Conservation (phyloP, 1,140 invertebrate species). For the Achroia grisella region DNA sequence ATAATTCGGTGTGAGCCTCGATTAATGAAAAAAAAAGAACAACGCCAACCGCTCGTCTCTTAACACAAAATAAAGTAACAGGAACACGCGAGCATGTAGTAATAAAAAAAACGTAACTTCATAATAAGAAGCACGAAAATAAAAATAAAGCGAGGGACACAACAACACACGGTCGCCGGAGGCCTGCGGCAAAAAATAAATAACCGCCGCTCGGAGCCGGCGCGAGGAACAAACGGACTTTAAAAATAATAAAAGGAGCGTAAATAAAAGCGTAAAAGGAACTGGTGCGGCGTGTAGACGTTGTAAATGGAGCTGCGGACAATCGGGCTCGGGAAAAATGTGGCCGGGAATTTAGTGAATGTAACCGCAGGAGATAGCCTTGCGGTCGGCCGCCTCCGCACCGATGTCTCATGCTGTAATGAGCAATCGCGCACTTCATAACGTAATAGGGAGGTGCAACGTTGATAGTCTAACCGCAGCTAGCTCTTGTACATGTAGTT, state of each 20-base stretch:
- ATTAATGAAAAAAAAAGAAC: constrained; percentile 60
- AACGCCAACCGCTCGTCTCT: constrained; percentile 53
- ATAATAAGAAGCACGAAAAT: constrained; percentile 73
- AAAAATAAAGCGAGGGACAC: constrained; percentile 71
- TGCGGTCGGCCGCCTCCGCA: constrained; percentile 34
- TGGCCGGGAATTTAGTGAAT: constrained; percentile 66
- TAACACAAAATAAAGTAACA: constrained; percentile 69
- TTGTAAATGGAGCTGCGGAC: constrained; percentile 72
- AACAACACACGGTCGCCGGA: constrained; percentile 71
- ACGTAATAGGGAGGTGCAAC: constrained; percentile 31
- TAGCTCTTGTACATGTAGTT: background rate
- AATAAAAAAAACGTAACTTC: constrained; percentile 68
- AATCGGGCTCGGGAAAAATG: constrained; percentile 65
- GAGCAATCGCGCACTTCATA: constrained; percentile 53
- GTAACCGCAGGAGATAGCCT: constrained; percentile 43
- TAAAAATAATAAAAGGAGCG: constrained; percentile 73
- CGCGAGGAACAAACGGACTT: constrained; percentile 70
- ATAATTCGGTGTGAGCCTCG: constrained; percentile 69
- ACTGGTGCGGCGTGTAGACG: constrained; percentile 69
- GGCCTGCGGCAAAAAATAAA: constrained; percentile 70
- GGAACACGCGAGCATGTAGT: constrained; percentile 67
- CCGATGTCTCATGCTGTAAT: constrained; percentile 29
- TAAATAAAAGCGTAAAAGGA: constrained; percentile 73
- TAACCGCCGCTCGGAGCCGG: constrained; percentile 62
- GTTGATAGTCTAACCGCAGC: constrained; percentile 21